Percentiles rank a stretch among this genome's conserved stretches.
Conservation (phyloP, 1,140 invertebrate species). For the Chymomyza costata region DNA sequence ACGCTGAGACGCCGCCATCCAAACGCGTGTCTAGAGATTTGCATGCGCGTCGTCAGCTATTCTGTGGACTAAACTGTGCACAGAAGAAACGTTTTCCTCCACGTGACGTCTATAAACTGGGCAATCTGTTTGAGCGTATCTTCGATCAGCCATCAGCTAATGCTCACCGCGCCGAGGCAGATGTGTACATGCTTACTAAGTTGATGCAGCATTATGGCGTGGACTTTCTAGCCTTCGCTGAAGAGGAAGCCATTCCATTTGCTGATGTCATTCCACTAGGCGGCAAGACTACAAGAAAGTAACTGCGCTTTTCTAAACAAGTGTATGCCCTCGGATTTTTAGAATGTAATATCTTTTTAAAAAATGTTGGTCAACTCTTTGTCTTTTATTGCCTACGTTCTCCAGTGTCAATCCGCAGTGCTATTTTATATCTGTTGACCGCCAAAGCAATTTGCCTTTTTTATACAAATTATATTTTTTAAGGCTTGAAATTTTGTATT, state of each 20-base stretch:
- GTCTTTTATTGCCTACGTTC: too few species aligned
- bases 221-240: constrained; percentile 78
- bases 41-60: constrained; percentile 37
- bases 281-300: neutral
- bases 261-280: constrained; percentile 46
- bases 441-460: too few species aligned
- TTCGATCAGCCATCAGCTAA: constrained; percentile 72
- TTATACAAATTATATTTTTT: too few species aligned
- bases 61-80: constrained; percentile 31
- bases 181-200: constrained; percentile 78
- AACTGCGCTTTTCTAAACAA: too few species aligned
- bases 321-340: too few species aligned
- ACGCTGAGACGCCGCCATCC: neutral
- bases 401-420: too few species aligned
- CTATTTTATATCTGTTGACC: too few species aligned
- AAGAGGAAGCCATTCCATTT: constrained; percentile 76
- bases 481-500: too few species aligned
- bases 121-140: constrained; percentile 77
- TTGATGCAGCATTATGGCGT: constrained; percentile 77
- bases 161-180: constrained; percentile 79
- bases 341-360: too few species aligned
- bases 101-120: constrained; percentile 76
- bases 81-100: constrained; percentile 37
- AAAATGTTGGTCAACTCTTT: too few species aligned
- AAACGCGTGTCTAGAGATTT: constrained; percentile 14